Evolutionary conservation across 2,888 invertebrate genomes (phyloP).

Genomic region (Eledone cirrhosa): DNA sequence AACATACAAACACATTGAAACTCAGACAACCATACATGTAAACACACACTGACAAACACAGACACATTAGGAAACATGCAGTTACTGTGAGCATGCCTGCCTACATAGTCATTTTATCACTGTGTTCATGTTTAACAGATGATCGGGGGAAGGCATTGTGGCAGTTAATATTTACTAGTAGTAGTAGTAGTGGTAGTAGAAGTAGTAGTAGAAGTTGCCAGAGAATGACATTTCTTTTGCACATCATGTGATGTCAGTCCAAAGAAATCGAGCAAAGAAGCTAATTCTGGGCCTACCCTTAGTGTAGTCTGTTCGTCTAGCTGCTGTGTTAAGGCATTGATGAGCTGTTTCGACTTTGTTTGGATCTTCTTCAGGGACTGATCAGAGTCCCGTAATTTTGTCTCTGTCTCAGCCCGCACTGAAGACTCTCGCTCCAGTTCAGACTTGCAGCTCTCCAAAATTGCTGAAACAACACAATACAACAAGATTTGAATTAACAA

Average conservation of each 20-base stretch:
- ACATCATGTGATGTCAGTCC: conserved; percentile 8
- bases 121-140: too few species aligned
- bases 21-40: too few species aligned
- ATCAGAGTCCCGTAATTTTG: conserved; percentile 59
- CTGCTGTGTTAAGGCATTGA: conserved; percentile 61
- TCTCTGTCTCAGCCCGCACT: conserved; percentile 52
- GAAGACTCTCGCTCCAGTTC: conserved; percentile 64
- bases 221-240: not conserved
- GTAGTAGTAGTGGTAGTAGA: conserved; percentile 9
- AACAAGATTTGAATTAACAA: too few species aligned
- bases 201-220: not conserved
- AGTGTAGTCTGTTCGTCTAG: conserved; percentile 60
- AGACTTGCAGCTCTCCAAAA: conserved; percentile 62
- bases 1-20: too few species aligned
- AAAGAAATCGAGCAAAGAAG: conserved; percentile 25
- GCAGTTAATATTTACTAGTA: not conserved
- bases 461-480: conserved; percentile 34
- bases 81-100: too few species aligned
- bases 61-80: too few species aligned
- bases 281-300: conserved; percentile 24
- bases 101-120: too few species aligned
- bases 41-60: too few species aligned
- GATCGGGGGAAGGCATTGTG: too few species aligned
- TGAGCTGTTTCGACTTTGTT: conserved; percentile 62
- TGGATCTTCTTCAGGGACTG: conserved; percentile 55